phyloP scores from a whole-genome alignment of 35 echinoderm and acorn worm genomes.

The Lytechinus pictus region DNA sequence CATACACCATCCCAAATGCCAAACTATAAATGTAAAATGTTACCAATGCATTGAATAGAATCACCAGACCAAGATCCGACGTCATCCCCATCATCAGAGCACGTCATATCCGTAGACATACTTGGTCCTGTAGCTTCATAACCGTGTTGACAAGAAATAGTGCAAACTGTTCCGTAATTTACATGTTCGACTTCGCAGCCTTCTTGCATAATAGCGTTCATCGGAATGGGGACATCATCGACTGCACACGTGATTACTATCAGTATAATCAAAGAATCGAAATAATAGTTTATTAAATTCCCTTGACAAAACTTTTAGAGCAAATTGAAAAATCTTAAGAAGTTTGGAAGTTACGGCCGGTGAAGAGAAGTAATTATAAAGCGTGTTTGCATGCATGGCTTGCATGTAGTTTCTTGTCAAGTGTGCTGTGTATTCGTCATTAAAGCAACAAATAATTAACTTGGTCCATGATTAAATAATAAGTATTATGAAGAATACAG shows the following conservation, averaged over 20 bases:
- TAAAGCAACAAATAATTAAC: no score
- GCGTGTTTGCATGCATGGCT: no score
- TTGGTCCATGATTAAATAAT: no score
- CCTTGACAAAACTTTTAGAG: no score
- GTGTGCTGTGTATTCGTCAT: no score
- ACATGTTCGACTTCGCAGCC: background rate
- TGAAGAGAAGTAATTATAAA: no score
- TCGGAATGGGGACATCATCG: background rate
- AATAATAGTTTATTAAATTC: no score
- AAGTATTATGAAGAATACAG: no score
- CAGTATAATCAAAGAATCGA: background rate
- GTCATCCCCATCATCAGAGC: background rate
- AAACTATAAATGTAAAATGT: background rate
- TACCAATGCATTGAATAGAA: background rate
- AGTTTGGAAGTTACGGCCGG: no score
- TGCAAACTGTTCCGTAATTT: conserved; percentile 25
- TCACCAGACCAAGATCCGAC: background rate
- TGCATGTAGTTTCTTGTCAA: no score
- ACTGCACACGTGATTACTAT: background rate
- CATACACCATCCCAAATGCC: background rate
- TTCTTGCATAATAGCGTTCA: background rate
- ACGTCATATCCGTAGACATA: background rate
- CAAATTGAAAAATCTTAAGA: no score
- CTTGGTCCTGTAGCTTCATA: background rate
- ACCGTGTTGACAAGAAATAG: background rate